These are phyloP conservation scores for Plebejus melissa DNA, from an alignment of 2,888 invertebrate species.

Conservation along the genomic window DNA sequence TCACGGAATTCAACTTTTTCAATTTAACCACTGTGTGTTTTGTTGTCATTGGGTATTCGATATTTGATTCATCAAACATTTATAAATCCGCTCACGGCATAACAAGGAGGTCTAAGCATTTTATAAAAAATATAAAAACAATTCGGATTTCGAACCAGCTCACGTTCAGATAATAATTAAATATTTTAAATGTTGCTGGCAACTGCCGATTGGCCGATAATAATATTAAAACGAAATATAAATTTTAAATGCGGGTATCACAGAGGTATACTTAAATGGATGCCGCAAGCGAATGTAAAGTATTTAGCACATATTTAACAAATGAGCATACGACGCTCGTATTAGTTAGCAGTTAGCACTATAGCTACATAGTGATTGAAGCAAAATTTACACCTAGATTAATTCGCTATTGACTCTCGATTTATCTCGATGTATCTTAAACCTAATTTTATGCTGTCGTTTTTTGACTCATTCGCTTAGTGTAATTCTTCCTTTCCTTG, in stretches of 20 bases:
- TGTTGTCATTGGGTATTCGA: background rate
- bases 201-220: conserved; percentile 45
- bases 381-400: too few relatives aligned
- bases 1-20: background rate
- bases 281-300: background rate
- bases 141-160: conserved; percentile 9
- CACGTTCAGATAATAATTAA: conserved; percentile 30
- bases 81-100: background rate
- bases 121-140: conserved; percentile 25
- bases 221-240: conserved; percentile 62
- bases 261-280: background rate
- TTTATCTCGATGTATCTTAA: background rate
- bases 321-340: too few relatives aligned
- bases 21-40: background rate
- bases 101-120: conserved; percentile 15
- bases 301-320: background rate
- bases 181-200: conserved; percentile 35
- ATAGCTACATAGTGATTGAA: too few relatives aligned
- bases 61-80: conserved; percentile 10
- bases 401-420: too few relatives aligned
- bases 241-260: conserved; percentile 50
- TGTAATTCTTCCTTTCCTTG: background rate
- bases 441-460: background rate
- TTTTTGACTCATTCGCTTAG: too few relatives aligned
- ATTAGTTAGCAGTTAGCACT: too few relatives aligned